A percentile compares a stretch with the other conserved stretches of the same genome.
Evolutionary conservation across 2,797 vertebrate species (phyloP).

Genomic region (Pteronotus mesoamericanus): DNA sequence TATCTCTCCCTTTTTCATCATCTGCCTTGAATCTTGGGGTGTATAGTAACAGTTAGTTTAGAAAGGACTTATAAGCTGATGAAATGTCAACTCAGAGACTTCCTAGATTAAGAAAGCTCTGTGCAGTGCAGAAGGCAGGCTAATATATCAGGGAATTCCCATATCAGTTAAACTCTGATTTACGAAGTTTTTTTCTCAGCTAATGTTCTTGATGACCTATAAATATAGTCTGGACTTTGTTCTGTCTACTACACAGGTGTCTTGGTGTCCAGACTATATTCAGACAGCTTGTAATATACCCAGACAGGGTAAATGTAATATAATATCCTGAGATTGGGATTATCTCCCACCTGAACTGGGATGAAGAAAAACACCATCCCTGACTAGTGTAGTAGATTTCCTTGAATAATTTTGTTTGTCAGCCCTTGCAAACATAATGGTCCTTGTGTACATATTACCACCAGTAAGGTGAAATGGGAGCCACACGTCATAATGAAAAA

Average conservation of each 20-base stretch:
- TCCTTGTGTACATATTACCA: background rate
- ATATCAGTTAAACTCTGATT: background rate
- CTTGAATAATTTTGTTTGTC: background rate
- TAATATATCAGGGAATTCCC: conserved; percentile 34
- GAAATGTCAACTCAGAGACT: background rate
- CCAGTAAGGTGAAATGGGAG: background rate
- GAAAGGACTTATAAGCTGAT: conserved; percentile 10
- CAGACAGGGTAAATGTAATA: conserved; percentile 20
- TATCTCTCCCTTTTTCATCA: background rate
- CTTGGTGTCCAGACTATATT: background rate
- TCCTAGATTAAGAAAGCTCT: conserved; percentile 42
- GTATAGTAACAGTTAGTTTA: conserved; percentile 28
- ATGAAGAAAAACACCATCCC: background rate
- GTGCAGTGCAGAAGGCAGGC: background rate
- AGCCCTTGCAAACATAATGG: background rate
- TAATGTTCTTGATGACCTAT: conserved; percentile 24
- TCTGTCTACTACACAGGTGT: background rate
- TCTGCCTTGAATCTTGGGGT: background rate
- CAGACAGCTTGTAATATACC: background rate
- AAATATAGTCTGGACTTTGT: conserved; percentile 39
- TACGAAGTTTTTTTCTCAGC: background rate
- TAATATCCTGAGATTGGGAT: background rate
- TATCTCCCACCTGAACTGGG: background rate
- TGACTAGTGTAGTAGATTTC: background rate
- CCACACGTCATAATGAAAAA: background rate